These are phyloP conservation scores for Holothuria leucospilota DNA, from an alignment of 53 echinoderm and acorn worm genomes.

Conservation along the genomic window DNA sequence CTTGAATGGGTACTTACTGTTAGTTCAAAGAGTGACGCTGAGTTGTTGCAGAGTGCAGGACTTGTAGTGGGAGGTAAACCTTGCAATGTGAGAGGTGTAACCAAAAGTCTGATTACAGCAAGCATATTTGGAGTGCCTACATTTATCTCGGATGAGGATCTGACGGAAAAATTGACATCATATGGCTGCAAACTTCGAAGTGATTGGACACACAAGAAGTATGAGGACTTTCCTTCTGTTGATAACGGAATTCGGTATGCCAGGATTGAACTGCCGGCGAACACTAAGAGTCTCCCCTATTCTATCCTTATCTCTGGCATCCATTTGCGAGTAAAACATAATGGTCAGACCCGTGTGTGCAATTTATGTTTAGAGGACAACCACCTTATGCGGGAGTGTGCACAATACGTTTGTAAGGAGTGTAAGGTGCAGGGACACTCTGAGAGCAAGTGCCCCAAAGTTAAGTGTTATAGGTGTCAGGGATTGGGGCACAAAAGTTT, in stretches of 20 bases:
- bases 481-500: constrained; percentile 20
- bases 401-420: not conserved
- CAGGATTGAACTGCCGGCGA: not conserved
- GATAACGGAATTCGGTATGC: not conserved
- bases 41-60: not conserved
- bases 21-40: not conserved
- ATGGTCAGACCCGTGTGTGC: not conserved
- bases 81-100: not conserved
- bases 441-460: not conserved
- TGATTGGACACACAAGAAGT: not conserved
- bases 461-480: not conserved
- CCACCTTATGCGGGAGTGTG: not conserved
- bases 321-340: not conserved
- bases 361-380: not conserved
- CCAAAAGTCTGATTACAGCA: not conserved
- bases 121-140: not conserved
- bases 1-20: constrained; percentile 2
- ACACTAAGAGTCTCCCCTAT: constrained; percentile 1
- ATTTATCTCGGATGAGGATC: not conserved
- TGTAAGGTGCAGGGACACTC: not conserved
- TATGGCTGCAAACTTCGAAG: not conserved
- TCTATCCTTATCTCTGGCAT: not conserved
- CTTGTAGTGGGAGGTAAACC: not conserved
- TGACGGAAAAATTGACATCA: not conserved
- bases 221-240: too few species aligned